Evolutionary conservation across 1,140 invertebrate genomes (phyloP).

Genomic region (Amyelois transitella): DNA sequence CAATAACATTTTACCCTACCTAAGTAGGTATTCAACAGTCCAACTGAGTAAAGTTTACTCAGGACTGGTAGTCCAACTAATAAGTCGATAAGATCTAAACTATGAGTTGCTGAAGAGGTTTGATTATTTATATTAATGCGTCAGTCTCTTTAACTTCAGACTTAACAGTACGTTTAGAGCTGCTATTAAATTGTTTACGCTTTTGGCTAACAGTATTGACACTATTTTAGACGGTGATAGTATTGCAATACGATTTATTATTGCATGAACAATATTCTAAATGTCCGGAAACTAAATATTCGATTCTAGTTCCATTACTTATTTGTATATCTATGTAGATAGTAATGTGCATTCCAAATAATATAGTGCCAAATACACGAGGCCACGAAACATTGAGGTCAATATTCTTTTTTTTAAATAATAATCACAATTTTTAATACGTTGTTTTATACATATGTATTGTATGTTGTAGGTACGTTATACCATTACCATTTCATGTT

Average conservation of each 20-base stretch:
- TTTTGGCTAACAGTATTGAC: neutral
- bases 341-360: conserved; percentile 65
- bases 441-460: conserved; percentile 34
- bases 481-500: conserved; percentile 38
- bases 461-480: conserved; percentile 43
- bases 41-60: too few species aligned
- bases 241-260: conserved; percentile 22
- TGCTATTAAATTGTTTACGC: neutral
- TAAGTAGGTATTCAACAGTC: too few species aligned
- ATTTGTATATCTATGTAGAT: conserved; percentile 53
- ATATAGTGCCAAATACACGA: conserved; percentile 66
- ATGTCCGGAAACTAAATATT: conserved; percentile 24
- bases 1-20: too few species aligned
- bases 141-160: neutral
- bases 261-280: conserved; percentile 30
- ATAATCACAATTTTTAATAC: conserved; percentile 59
- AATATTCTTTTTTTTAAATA: conserved; percentile 43
- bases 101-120: too few species aligned
- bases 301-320: conserved; percentile 31
- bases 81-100: too few species aligned
- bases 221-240: conserved; percentile 7
- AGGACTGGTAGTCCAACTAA: too few species aligned
- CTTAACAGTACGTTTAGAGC: neutral
- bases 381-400: conserved; percentile 34
- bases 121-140: neutral